Conservation (phyloP, 2,113 vertebrate genomes). For the Egretta garzetta region DNA sequence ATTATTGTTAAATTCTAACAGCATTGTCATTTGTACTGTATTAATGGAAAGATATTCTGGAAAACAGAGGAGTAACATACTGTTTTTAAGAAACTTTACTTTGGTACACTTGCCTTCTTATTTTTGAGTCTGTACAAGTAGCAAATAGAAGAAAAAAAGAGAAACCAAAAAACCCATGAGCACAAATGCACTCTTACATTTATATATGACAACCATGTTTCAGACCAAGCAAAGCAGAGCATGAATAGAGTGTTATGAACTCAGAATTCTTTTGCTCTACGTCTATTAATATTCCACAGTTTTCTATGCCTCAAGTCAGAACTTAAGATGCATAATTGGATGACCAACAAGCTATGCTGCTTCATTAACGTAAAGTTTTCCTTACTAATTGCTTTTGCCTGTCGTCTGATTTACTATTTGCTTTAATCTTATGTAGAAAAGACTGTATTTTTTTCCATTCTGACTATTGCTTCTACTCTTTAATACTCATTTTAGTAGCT, state of each 20-base stretch:
- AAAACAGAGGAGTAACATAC: background rate
- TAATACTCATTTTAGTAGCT: conserved; percentile 11
- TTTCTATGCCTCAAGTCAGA: conserved; percentile 74
- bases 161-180: background rate
- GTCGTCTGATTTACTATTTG: conserved; percentile 74
- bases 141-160: background rate
- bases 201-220: background rate
- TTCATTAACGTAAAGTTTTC: conserved; percentile 82
- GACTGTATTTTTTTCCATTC: conserved; percentile 37
- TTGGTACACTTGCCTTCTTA: background rate
- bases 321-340: conserved; percentile 82
- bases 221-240: background rate
- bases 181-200: background rate
- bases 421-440: conserved; percentile 73
- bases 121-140: background rate
- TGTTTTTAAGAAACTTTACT: background rate
- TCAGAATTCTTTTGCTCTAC: conserved; percentile 65
- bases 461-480: conserved; percentile 53
- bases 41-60: background rate
- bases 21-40: background rate
- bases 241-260: conserved; percentile 66
- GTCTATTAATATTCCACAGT: conserved; percentile 73
- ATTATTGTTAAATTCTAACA: background rate
- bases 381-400: conserved; percentile 83
- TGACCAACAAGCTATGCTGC: conserved; percentile 80